phyloP scores from a whole-genome alignment of 2,113 vertebrate species.

The Morone chrysops region DNA sequence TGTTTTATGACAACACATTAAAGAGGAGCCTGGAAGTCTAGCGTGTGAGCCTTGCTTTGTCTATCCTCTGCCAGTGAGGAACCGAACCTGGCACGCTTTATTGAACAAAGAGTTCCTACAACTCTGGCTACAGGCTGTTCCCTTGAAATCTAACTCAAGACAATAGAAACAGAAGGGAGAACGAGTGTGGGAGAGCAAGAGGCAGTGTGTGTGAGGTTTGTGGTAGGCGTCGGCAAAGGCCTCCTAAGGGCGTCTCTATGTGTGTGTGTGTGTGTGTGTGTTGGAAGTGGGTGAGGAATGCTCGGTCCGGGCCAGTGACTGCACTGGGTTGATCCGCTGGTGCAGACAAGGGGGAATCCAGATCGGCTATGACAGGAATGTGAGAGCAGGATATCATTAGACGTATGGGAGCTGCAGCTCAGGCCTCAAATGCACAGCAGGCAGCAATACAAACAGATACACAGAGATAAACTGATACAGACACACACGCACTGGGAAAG shows the following conservation, averaged over 20 bases:
- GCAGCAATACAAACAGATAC: slow-evolving; percentile 50
- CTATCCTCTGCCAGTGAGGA: slow-evolving; percentile 69
- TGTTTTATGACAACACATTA: slow-evolving; percentile 83
- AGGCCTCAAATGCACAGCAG: slow-evolving; percentile 65
- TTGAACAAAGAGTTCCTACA: slow-evolving; percentile 66
- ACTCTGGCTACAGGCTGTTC: slow-evolving; percentile 56
- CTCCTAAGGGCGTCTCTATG: slow-evolving; percentile 11
- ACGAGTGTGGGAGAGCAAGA: slow-evolving; percentile 43
- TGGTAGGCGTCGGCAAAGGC: slow-evolving; percentile 47
- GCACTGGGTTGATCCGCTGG: slow-evolving; percentile 59
- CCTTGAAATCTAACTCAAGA: slow-evolving; percentile 62
- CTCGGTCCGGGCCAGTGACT: slow-evolving; percentile 61
- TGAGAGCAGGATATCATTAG: slow-evolving; percentile 80
- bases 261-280: slow-evolving; percentile 20
- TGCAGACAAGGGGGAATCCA: slow-evolving; percentile 74
- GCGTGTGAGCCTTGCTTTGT: slow-evolving; percentile 68
- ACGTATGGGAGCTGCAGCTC: slow-evolving; percentile 60
- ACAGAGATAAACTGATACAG: slow-evolving; percentile 23
- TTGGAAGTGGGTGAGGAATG: slow-evolving; percentile 75
- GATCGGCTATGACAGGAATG: slow-evolving; percentile 80
- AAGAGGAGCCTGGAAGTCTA: slow-evolving; percentile 82
- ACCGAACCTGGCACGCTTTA: slow-evolving; percentile 69
- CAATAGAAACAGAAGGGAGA: slow-evolving; percentile 61
- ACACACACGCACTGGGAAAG: slow-evolving; percentile 31
- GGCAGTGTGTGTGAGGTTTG: slow-evolving; percentile 53